Evolutionary conservation across 2,888 invertebrate genomes (phyloP).

Genomic region (Drosophila paranaensis): DNA sequence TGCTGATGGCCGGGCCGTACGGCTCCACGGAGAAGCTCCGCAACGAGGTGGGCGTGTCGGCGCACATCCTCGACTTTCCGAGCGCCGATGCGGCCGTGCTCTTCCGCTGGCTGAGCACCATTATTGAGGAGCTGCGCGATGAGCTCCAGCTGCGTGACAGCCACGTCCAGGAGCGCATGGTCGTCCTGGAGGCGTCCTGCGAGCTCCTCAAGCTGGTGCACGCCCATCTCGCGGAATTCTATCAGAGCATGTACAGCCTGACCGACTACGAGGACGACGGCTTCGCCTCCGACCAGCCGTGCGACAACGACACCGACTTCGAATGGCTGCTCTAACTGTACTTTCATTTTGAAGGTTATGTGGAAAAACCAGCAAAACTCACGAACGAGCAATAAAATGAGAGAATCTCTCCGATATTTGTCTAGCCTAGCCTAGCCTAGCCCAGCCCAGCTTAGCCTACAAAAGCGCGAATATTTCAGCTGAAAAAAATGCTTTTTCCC

Average conservation of each 20-base stretch:
- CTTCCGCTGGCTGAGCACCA: constrained; percentile 60
- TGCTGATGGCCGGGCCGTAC: constrained; percentile 48
- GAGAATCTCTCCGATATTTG: too few species aligned
- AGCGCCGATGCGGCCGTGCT: constrained; percentile 45
- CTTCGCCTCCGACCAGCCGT: constrained; percentile 17
- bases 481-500: too few species aligned
- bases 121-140: constrained; percentile 45
- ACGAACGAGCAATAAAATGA: too few species aligned
- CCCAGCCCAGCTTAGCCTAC: too few species aligned
- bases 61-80: constrained; percentile 32
- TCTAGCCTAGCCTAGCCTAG: too few species aligned
- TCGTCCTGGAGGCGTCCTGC: constrained; percentile 48
- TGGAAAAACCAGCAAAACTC: too few species aligned
- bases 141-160: constrained; percentile 40
- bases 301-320: constrained; percentile 23
- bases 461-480: too few species aligned
- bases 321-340: constrained; percentile 20
- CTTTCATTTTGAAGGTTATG: too few species aligned
- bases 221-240: constrained; percentile 23
- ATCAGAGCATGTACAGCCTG: constrained; percentile 2
- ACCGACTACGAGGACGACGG: constrained; percentile 7
- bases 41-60: constrained; percentile 45
- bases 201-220: constrained; percentile 55
- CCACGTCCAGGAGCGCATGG: constrained; percentile 40
- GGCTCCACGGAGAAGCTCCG: constrained; percentile 46